A percentile compares a stretch with the other conserved stretches of the same genome.
Evolutionary conservation across 1,140 invertebrate genomes (phyloP).

Genomic region (Pseudomyrmex flavicornis): DNA sequence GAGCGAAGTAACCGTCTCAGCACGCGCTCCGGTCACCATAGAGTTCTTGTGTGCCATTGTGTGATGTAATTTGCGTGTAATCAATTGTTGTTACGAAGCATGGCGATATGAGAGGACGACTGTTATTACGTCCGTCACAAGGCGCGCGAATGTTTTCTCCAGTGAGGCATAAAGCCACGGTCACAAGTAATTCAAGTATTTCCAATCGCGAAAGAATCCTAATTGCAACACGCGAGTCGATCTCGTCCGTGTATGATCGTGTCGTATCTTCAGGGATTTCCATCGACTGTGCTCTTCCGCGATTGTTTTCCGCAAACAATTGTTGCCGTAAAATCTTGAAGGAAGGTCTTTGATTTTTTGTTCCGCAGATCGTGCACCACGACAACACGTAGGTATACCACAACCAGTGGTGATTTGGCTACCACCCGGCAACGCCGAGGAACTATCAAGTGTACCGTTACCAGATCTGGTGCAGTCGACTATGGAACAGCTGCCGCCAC

Average conservation of each 20-base stretch:
- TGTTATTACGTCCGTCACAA: constrained; percentile 21
- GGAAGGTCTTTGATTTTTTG: neutral
- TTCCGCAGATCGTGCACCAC: constrained; percentile 80
- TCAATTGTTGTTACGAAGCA: constrained; percentile 52
- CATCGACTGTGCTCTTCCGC: neutral
- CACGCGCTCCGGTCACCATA: constrained; percentile 54
- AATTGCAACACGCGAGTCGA: neutral
- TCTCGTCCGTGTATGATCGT: neutral
- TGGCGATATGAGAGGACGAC: constrained; percentile 17
- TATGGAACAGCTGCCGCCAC: constrained; percentile 80
- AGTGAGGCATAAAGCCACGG: constrained; percentile 8
- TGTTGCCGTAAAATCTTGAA: neutral
- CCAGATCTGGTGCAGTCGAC: constrained; percentile 83
- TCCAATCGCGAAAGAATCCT: neutral
- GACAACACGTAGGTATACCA: constrained; percentile 74
- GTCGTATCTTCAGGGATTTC: too few relatives aligned
- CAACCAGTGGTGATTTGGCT: constrained; percentile 80
- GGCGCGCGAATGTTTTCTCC: neutral
- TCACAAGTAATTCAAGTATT: constrained; percentile 38
- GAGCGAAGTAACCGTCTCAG: constrained; percentile 39
- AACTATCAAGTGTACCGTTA: constrained; percentile 80
- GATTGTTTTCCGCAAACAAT: neutral
- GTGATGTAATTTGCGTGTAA: constrained; percentile 64
- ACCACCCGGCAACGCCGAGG: constrained; percentile 72
- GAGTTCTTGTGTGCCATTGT: constrained; percentile 56